Conservation (phyloP, 2,888 invertebrate genomes). For the Lottia gigantea region DNA sequence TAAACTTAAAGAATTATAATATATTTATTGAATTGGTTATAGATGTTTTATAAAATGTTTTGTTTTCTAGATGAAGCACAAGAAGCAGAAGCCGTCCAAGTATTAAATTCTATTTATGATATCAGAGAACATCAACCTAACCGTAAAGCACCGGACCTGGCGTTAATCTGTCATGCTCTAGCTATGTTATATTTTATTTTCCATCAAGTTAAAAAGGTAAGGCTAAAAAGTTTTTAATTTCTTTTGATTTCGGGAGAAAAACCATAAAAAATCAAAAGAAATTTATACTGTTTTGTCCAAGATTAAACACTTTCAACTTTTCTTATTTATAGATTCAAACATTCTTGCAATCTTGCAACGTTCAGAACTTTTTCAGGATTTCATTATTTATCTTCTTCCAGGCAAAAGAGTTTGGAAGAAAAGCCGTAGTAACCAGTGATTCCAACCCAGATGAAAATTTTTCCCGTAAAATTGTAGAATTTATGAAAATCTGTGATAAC, state of each 20-base stretch:
- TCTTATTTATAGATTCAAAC: neutral
- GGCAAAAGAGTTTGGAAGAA: conserved; percentile 65
- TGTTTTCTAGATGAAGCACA: conserved; percentile 64
- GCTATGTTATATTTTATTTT: conserved; percentile 66
- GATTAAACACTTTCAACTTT: too few relatives aligned
- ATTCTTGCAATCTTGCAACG: neutral
- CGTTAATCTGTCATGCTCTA: conserved; percentile 59
- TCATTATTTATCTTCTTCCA: conserved; percentile 34
- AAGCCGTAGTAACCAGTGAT: conserved; percentile 62
- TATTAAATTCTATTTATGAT: conserved; percentile 65
- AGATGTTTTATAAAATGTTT: too few relatives aligned
- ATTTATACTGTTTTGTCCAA: too few relatives aligned
- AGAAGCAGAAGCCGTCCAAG: conserved; percentile 67
- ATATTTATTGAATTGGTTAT: too few relatives aligned
- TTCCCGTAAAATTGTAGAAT: conserved; percentile 60
- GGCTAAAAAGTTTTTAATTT: neutral
- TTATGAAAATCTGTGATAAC: conserved; percentile 59
- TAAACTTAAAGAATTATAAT: too few relatives aligned
- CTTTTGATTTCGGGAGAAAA: too few relatives aligned
- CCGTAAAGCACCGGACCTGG: conserved; percentile 52
- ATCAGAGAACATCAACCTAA: conserved; percentile 62
- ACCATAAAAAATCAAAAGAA: too few relatives aligned
- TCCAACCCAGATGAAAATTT: conserved; percentile 57
- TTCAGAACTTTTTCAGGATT: too few relatives aligned
- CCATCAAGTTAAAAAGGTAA: conserved; percentile 61